These are phyloP conservation scores for Onthophagus taurus DNA, from an alignment of 1,140 invertebrate species.

Conservation along the genomic window DNA sequence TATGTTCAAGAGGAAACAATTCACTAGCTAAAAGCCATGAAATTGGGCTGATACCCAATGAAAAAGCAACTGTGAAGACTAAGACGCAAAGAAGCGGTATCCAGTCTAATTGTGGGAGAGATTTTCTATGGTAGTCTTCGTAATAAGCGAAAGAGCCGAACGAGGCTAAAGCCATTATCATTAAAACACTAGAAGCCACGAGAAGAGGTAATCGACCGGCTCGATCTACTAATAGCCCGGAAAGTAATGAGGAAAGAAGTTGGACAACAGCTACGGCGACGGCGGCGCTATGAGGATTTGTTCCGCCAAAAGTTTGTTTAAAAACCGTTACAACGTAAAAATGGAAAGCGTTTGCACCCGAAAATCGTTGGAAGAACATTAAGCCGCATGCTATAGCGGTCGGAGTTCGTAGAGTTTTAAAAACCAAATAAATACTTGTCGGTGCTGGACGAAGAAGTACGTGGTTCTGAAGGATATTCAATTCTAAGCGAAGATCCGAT, in stretches of 20 bases:
- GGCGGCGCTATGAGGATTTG: slow-evolving; percentile 73
- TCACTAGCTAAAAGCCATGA: slow-evolving; percentile 81
- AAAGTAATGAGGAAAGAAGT: slow-evolving; percentile 64
- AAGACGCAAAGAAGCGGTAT: slow-evolving; percentile 72
- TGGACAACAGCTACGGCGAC: slow-evolving; percentile 71
- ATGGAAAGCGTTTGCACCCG: slow-evolving; percentile 71
- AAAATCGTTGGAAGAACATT: slow-evolving; percentile 79
- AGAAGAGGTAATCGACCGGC: slow-evolving; percentile 66
- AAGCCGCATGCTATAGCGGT: slow-evolving; percentile 70
- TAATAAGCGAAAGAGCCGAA: slow-evolving; percentile 75
- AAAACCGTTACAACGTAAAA: slow-evolving; percentile 77
- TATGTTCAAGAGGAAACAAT: slow-evolving; percentile 75
- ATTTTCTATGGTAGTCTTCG: slow-evolving; percentile 44
- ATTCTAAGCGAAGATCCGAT: slow-evolving; percentile 61
- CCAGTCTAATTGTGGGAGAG: slow-evolving; percentile 51
- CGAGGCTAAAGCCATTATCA: slow-evolving; percentile 68
- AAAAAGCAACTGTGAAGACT: slow-evolving; percentile 74
- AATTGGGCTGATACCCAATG: slow-evolving; percentile 81
- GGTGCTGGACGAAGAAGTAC: slow-evolving; percentile 43
- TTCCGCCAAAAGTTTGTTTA: slow-evolving; percentile 62
- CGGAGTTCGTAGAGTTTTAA: slow-evolving; percentile 42
- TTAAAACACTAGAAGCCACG: slow-evolving; percentile 70
- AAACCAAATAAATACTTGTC: slow-evolving; percentile 21
- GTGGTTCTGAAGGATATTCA: slow-evolving; percentile 56
- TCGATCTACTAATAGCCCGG: slow-evolving; percentile 69